Evolutionary conservation across 2,113 vertebrate genomes (phyloP).

Genomic region (Natator depressus): DNA sequence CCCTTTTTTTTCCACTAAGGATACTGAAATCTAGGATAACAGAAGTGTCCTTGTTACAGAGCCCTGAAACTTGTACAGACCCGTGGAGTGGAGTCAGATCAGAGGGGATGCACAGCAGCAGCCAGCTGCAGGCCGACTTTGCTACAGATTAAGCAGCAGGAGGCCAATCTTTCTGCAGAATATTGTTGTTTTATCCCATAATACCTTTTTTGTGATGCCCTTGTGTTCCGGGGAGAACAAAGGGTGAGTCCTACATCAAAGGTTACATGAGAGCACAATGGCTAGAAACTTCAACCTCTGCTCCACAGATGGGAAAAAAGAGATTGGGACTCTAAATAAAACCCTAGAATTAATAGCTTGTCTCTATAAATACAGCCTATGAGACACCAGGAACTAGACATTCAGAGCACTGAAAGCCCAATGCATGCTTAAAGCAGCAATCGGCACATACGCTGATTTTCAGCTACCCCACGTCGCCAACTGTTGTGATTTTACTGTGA

Average conservation of each 20-base stretch:
- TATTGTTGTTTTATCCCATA: conserved; percentile 40
- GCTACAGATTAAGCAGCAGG: not conserved
- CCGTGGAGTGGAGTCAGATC: fast-evolving
- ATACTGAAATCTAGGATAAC: not conserved
- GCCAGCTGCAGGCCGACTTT: not conserved
- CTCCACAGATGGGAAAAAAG: not conserved
- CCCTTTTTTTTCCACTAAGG: not conserved
- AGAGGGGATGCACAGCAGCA: not conserved
- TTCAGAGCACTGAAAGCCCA: not conserved
- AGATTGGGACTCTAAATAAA: not conserved
- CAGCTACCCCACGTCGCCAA: not conserved
- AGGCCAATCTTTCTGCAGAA: not conserved
- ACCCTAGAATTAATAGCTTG: not conserved
- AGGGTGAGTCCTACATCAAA: conserved; percentile 48
- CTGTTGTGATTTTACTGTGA: not conserved
- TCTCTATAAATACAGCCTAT: not conserved
- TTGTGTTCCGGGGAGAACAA: conserved; percentile 52
- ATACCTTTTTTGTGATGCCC: conserved; percentile 33
- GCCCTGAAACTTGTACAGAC: fast-evolving
- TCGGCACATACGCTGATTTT: not conserved
- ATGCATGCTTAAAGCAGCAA: not conserved
- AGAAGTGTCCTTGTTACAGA: not conserved
- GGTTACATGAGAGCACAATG: not conserved
- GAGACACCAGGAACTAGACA: not conserved
- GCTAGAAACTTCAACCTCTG: conserved; percentile 15